Conservation (phyloP, 2,797 vertebrate genomes). For the Xenops minutus region DNA sequence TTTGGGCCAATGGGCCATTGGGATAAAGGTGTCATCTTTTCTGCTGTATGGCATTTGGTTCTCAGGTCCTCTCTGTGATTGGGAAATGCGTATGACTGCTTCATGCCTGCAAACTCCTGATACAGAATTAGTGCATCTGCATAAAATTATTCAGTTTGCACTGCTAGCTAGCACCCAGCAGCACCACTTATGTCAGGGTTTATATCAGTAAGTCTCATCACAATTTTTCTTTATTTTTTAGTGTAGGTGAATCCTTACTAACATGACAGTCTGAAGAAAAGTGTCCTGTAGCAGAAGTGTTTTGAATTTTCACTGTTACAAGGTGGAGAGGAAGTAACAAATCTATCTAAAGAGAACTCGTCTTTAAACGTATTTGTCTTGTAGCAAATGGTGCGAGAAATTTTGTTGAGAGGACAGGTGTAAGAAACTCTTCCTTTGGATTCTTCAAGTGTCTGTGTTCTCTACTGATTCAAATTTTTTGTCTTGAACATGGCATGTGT, state of each 20-base stretch:
- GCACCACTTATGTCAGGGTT: not conserved
- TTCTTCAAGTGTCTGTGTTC: not conserved
- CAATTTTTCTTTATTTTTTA: not conserved
- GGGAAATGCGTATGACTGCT: not conserved
- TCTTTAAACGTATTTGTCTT: not conserved
- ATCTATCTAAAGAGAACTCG: not conserved
- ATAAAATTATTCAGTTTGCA: not conserved
- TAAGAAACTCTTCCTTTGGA: not conserved
- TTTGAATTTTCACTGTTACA: not conserved
- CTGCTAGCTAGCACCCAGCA: not conserved
- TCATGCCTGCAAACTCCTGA: not conserved
- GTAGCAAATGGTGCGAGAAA: not conserved
- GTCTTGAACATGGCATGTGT: not conserved
- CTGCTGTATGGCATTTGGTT: not conserved
- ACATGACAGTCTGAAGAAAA: not conserved
- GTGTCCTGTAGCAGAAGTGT: not conserved
- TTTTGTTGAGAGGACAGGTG: not conserved
- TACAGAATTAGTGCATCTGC: not conserved
- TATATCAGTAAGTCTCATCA: not conserved
- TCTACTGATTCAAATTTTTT: not conserved
- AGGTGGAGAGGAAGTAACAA: not conserved
- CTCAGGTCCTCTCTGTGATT: not conserved
- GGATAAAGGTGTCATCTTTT: not conserved
- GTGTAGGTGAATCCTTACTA: not conserved
- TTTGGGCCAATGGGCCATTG: rapidly evolving